phyloP scores from a whole-genome alignment of 2,797 vertebrate genomes.

The Gambusia yucatana region DNA sequence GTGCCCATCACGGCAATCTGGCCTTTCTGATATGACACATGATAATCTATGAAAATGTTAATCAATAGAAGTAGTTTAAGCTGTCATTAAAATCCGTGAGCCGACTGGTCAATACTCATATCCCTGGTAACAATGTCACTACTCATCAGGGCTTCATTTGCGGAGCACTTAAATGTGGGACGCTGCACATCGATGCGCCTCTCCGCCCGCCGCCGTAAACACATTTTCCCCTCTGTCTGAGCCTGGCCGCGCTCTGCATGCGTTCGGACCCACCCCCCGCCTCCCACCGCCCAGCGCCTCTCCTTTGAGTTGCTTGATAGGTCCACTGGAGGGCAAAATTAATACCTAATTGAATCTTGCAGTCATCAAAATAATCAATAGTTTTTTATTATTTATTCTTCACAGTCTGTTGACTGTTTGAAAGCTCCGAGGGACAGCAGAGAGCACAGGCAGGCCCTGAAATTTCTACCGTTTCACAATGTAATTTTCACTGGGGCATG shows the following conservation, averaged over 20 bases:
- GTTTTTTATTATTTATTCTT: slow-evolving; percentile 99
- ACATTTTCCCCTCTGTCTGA: slow-evolving; percentile 96
- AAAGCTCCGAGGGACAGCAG: slow-evolving; percentile 93
- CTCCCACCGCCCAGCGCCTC: slow-evolving; percentile 84
- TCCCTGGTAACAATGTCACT: slow-evolving; percentile 94
- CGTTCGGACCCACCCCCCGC: slow-evolving; percentile 88
- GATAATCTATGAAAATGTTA: slow-evolving; percentile 99
- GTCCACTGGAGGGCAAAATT: slow-evolving; percentile 99
- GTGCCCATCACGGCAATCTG: slow-evolving; percentile 89
- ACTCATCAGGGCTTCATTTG: slow-evolving; percentile 96
- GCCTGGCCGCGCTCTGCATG: slow-evolving; percentile 89
- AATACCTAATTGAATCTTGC: slow-evolving; percentile 99
- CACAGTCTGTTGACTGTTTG: slow-evolving; percentile 99
- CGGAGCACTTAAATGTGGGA: slow-evolving; percentile 97
- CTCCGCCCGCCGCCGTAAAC: slow-evolving; percentile 92
- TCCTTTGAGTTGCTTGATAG: slow-evolving; percentile 99
- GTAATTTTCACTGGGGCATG: slow-evolving; percentile 97
- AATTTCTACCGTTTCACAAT: slow-evolving; percentile 97
- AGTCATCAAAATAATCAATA: slow-evolving; percentile 99
- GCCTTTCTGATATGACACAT: slow-evolving; percentile 98
- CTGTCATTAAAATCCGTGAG: slow-evolving; percentile 91
- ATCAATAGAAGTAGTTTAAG: slow-evolving; percentile 99
- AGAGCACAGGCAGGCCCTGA: slow-evolving; percentile 93
- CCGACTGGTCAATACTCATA: slow-evolving; percentile 96
- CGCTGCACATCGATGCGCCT: slow-evolving; percentile 92